Evolutionary conservation across 2,888 invertebrate species (phyloP), one percentile per base, ranked within the genome.

Genomic region (Catocala fraxini): DNA sequence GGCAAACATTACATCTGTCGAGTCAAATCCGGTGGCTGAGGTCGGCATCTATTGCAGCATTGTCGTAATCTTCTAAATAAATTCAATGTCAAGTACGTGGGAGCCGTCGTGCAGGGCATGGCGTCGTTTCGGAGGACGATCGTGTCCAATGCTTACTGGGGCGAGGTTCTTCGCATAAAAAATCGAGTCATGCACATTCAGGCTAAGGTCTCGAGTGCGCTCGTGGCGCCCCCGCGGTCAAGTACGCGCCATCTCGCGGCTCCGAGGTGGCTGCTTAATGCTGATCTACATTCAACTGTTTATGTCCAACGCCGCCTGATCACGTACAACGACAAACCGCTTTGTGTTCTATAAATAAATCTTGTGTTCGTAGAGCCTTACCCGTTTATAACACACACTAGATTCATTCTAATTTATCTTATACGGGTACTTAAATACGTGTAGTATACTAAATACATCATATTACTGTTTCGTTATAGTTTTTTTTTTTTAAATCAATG

Each of bases 141-240:
- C 77, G 79, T 76, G 82, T 77, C 67, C 68, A 74, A 71, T 73
- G 70, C 39, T 84, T 84, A 85, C 72, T 84, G 74, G 85, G 81
- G 82, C 89, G 84, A 88, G 88, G 88, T 80, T 78, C 70, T 77
- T 74, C 69, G 68, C 72, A 83, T 84, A 87, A 88, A 87, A 86
- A 88, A 81, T 82, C 81, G 69, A 86, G 85, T 88, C 86, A 86
- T 86, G 89, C 88, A 86, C 88, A 89, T 87, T 82, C 82, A 89
- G 89, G 90, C 87, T 89, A 90, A 90, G 90, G 90, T 84, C 83
- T 84, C 56, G 56, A 59, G 57, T 65, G 65, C 49, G 65, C 63
- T 70, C 61, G 71, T 68, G 68, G 65, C 70, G 66, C 69, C 68
- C 60, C 73, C 59, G 70, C 79, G 81, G 81, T 81, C 84, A 82